Conservation (phyloP, 2,113 vertebrate genomes). For the Neogale vison region DNA sequence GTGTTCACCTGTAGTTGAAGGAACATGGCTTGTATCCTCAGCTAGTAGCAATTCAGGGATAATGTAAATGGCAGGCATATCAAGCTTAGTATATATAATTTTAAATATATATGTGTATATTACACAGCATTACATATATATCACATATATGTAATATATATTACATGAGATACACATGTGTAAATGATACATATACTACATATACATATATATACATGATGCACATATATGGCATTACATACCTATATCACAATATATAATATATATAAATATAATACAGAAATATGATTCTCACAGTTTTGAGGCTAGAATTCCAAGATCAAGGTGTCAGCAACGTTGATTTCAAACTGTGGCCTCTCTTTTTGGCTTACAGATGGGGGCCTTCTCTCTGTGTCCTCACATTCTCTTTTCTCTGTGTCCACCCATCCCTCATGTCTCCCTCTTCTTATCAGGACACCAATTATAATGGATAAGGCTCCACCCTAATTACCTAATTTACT, state of each 20-base stretch:
- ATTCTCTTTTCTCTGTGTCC: neutral
- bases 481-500: neutral
- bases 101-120: neutral
- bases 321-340: neutral
- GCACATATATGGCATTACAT: neutral
- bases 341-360: neutral
- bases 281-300: neutral
- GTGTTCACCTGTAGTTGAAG: neutral
- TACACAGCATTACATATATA: too few relatives aligned
- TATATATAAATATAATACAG: too few relatives aligned
- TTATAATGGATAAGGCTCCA: neutral
- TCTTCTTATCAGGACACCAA: neutral
- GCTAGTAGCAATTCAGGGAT: neutral
- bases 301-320: neutral
- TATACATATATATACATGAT: neutral
- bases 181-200: too few relatives aligned
- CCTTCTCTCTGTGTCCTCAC: neutral
- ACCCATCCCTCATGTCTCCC: neutral
- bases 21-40: neutral
- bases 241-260: neutral
- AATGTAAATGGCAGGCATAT: neutral
- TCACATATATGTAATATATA: too few relatives aligned
- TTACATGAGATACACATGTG: too few relatives aligned
- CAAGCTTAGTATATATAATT: neutral
- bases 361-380: neutral